phyloP scores from a whole-genome alignment of 1,140 invertebrate genomes.

The Caenorhabditis briggsae region DNA sequence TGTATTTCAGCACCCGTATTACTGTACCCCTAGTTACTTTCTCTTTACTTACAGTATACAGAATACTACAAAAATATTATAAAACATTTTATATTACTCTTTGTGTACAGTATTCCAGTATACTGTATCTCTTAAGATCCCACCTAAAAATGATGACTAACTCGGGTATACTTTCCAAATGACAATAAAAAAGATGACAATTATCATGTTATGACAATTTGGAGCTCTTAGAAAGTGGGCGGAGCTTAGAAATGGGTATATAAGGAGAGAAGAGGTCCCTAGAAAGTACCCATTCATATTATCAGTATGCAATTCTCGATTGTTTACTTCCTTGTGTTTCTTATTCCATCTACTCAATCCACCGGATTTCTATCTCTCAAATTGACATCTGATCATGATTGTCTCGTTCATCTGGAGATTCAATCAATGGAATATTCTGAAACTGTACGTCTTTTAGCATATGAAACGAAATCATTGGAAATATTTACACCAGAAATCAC shows the following conservation, averaged over 20 bases:
- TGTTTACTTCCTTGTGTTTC: background rate
- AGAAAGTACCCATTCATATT: background rate
- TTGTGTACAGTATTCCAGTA: too few relatives aligned
- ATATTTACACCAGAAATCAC: too few relatives aligned
- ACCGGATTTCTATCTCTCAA: background rate
- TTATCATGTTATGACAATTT: background rate
- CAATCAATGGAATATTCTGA: background rate
- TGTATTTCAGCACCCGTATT: too few relatives aligned
- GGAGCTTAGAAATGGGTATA: background rate
- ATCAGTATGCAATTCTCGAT: background rate
- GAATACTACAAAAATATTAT: too few relatives aligned
- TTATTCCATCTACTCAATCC: background rate
- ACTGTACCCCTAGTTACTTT: too few relatives aligned
- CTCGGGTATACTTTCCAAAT: background rate
- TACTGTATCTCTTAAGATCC: too few relatives aligned
- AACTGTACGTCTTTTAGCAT: conserved; percentile 23
- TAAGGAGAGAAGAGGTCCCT: background rate
- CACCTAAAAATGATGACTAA: background rate
- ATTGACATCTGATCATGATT: background rate
- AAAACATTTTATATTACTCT: too few relatives aligned
- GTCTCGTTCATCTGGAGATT: conserved; percentile 10
- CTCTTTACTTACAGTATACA: too few relatives aligned
- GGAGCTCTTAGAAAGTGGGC: background rate
- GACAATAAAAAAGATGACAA: background rate
- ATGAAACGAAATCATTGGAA: background rate